Evolutionary conservation across 53 echinoderm and acorn worm genomes (phyloP).

Genomic region (Pentamera pediparva): DNA sequence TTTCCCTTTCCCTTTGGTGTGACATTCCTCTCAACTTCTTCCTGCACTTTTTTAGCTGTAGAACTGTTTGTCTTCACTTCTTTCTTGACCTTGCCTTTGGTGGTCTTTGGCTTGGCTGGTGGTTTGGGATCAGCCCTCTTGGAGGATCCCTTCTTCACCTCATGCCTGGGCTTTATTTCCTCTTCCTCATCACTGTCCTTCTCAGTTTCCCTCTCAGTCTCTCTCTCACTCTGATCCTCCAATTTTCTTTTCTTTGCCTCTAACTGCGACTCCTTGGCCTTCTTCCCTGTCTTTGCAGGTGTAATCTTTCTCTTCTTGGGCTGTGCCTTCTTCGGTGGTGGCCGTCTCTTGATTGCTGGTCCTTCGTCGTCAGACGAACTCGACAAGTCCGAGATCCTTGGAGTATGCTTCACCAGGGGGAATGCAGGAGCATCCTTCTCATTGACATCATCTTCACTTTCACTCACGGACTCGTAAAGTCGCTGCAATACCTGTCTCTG

Average conservation of each 20-base stretch:
- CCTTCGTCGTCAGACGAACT: constrained; percentile 9
- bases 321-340: background rate
- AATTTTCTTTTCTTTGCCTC: constrained; percentile 7
- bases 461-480: constrained; percentile 12
- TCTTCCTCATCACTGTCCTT: constrained; percentile 40
- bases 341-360: background rate
- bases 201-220: background rate
- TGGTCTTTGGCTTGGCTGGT: constrained; percentile 17
- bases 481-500: background rate
- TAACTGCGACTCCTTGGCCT: background rate
- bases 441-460: constrained; percentile 2
- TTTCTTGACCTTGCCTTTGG: constrained; percentile 12
- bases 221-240: constrained; percentile 10
- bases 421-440: background rate
- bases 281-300: background rate
- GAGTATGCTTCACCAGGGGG: background rate
- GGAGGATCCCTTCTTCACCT: constrained; percentile 39
- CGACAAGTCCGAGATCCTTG: background rate
- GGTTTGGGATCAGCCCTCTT: constrained; percentile 57
- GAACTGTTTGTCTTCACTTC: background rate
- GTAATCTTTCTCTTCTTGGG: background rate
- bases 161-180: constrained; percentile 31
- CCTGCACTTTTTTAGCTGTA: constrained; percentile 1
- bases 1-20: constrained; percentile 24
- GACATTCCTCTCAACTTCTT: constrained; percentile 6